These are phyloP conservation scores for Dendrolimus punctatus DNA, from an alignment of 1,140 invertebrate species.

Conservation along the genomic window DNA sequence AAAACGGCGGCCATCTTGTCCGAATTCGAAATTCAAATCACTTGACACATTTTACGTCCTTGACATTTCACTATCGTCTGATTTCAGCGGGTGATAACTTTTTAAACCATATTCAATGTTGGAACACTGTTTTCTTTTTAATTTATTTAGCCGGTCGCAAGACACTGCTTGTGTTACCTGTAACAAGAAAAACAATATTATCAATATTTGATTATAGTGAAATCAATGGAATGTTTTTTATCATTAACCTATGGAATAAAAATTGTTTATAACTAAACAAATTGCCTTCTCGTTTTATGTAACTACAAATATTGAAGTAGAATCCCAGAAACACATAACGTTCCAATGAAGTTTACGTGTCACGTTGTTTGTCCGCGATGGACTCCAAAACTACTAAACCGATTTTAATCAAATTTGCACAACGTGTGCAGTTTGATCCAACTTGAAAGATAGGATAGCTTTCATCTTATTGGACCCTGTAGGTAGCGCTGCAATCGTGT, in stretches of 20 bases:
- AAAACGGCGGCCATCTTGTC: conserved; percentile 42
- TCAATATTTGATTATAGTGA: not conserved
- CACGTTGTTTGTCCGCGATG: too few relatives aligned
- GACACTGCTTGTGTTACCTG: conserved; percentile 6
- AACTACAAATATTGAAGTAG: too few relatives aligned
- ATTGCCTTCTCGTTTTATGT: too few relatives aligned
- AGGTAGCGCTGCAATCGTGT: too few relatives aligned
- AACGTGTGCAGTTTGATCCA: too few relatives aligned
- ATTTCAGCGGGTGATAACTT: conserved; percentile 6
- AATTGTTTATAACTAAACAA: not conserved
- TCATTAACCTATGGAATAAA: not conserved
- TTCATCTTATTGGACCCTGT: too few relatives aligned
- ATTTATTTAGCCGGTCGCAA: not conserved
- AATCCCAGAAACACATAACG: too few relatives aligned
- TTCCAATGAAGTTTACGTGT: too few relatives aligned
- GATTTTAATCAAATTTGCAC: too few relatives aligned
- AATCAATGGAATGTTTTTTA: not conserved
- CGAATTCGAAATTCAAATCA: conserved; percentile 15
- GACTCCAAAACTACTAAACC: too few relatives aligned
- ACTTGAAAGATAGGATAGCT: too few relatives aligned
- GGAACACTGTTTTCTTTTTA: not conserved
- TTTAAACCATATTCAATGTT: not conserved
- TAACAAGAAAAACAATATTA: conserved; percentile 8
- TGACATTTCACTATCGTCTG: conserved; percentile 8
- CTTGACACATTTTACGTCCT: conserved; percentile 8